Evolutionary conservation across 1,140 invertebrate genomes (phyloP).

Genomic region (Manduca sexta): DNA sequence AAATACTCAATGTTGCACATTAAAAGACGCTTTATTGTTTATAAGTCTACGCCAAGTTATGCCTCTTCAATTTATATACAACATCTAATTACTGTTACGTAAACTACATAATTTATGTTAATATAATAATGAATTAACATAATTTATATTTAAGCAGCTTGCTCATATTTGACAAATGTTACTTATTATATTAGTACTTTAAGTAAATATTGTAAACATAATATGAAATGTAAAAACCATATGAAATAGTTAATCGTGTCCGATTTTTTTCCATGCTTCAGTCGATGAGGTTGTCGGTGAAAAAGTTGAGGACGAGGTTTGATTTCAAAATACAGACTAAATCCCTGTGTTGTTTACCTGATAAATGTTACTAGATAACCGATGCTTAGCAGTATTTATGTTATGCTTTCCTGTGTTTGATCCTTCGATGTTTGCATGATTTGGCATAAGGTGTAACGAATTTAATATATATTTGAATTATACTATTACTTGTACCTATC

Average conservation of each 20-base stretch:
- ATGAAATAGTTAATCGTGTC: constrained; percentile 12
- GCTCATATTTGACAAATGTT: too few species aligned
- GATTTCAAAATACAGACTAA: constrained; percentile 15
- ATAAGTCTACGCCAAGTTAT: too few species aligned
- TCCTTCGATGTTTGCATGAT: neutral
- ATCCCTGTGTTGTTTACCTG: constrained; percentile 2
- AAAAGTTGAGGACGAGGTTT: constrained; percentile 64
- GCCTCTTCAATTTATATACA: too few species aligned
- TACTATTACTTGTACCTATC: neutral
- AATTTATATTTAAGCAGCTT: too few species aligned
- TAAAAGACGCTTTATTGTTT: too few species aligned
- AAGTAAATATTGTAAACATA: neutral
- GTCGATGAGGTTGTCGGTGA: constrained; percentile 66
- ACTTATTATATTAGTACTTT: too few species aligned
- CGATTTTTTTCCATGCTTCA: constrained; percentile 61
- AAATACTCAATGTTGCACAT: too few species aligned
- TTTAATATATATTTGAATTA: neutral
- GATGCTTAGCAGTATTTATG: neutral
- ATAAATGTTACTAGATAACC: neutral
- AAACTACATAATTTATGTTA: too few species aligned
- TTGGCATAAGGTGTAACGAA: constrained; percentile 1
- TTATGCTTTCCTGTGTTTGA: neutral
- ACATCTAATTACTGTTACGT: too few species aligned
- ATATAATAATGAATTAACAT: too few species aligned
- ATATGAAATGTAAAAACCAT: neutral